Conservation (phyloP, 2,797 vertebrate species). For the Myotis pilosus region DNA sequence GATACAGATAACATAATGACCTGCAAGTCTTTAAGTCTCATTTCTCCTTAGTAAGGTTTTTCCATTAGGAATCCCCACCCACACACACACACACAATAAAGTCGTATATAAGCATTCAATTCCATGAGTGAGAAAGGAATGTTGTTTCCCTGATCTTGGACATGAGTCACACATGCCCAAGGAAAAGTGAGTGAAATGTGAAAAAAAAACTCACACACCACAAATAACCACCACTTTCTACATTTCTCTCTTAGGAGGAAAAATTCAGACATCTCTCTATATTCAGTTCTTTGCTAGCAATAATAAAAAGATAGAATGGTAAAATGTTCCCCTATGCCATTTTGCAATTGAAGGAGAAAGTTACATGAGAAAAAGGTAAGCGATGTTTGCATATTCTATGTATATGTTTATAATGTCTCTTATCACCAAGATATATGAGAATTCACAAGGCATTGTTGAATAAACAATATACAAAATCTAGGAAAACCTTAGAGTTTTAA, state of each 20-base stretch:
- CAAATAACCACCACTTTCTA: neutral
- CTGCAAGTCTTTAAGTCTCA: neutral
- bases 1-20: constrained; percentile 32
- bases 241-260: neutral
- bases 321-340: neutral
- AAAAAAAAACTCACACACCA: neutral
- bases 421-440: constrained; percentile 1
- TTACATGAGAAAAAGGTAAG: constrained; percentile 1
- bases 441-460: constrained; percentile 6
- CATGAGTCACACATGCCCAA: neutral
- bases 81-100: neutral
- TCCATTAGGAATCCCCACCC: neutral
- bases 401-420: neutral
- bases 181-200: neutral
- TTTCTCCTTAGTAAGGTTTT: constrained; percentile 32
- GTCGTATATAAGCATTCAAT: neutral
- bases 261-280: constrained; percentile 1
- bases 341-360: constrained; percentile 31
- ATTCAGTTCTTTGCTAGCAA: constrained; percentile 28
- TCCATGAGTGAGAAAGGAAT: neutral
- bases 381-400: neutral
- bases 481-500: neutral
- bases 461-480: constrained; percentile 36
- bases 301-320: neutral
- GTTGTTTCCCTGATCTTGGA: neutral